Conservation (phyloP, 2,797 vertebrate species). For the Anguilla obscura region DNA sequence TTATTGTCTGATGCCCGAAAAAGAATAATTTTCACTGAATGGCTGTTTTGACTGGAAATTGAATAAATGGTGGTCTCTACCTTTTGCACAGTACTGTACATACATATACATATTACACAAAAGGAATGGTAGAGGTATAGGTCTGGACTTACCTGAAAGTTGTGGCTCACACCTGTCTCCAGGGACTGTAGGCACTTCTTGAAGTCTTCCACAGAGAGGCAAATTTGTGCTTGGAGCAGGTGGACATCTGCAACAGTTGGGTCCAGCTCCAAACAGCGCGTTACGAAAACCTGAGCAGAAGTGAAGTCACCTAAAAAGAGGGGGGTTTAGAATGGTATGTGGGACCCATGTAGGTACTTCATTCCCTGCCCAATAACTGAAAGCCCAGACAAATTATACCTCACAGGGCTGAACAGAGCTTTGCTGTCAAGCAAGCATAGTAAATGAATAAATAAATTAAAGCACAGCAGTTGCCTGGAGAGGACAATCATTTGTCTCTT, state of each 20-base stretch:
- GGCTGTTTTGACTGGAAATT: no score
- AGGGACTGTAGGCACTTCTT: conserved; percentile 66
- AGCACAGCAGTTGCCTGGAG: neutral
- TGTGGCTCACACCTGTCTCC: conserved; percentile 71
- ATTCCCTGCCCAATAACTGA: neutral
- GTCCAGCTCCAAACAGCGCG: conserved; percentile 68
- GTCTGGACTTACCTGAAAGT: conserved; percentile 65
- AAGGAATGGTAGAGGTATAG: no score
- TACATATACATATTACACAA: neutral
- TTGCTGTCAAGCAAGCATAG: neutral
- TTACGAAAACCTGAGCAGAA: conserved; percentile 65
- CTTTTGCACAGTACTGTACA: no score
- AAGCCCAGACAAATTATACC: neutral
- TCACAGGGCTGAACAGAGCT: neutral
- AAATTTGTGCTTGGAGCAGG: conserved; percentile 71
- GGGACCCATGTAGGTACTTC: neutral
- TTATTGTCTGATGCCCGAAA: no score
- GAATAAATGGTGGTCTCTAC: no score
- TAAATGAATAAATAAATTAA: neutral
- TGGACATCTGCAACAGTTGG: conserved; percentile 60
- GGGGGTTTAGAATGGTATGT: neutral
- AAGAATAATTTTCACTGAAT: no score
- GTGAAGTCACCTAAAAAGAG: conserved; percentile 65
- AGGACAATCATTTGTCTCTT: neutral
- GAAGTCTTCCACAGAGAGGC: conserved; percentile 63